Base-by-base conservation (phyloP, 2,888 invertebrate species). In the Drosophila ustulata region DNA sequence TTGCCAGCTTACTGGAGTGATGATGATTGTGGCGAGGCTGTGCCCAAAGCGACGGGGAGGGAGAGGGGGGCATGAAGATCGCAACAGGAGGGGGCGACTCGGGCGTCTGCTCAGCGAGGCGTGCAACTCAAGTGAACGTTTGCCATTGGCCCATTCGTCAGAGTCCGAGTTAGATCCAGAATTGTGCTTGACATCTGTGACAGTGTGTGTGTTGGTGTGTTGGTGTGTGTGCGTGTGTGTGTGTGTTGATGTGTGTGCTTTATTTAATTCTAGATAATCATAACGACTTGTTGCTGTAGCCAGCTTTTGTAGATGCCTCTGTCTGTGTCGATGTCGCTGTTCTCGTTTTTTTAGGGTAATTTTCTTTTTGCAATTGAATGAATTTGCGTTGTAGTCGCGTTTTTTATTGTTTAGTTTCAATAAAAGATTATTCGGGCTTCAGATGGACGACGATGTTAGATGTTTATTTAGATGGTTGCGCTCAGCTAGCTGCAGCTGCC, bases 321-420 rank as follows among this genome's bases (percentile, higher is more conserved):
- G 64, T 37, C 74, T 64, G 62, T 46, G 57, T 50, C 45, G 30
- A 39, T 13, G 43, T 25, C 34, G 47, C 41, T 55, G 32, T 32
- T 39, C 47, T 63, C 32, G 62, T 45, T 68, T 72, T 62, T 78
- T 76, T 83, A 79, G 77, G 82, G 86, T 84, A 82, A 90, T 84
- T 90, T 89, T 88, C 86, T 89, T 88, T 88, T 89, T 77, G 81
- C 84, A 87, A 89, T 89, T 87, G 89, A 89, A 90, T 90, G 89
- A 89, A 90, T 90, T 90, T 90, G 89, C 89, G 89, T 87, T 90
- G 82, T 78, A 80, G 77, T 71, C 68, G 80, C 65, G 45, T 18
- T 65, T 32, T 62, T 39, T 79, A 73, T 87, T 87, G 87, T 86
- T 82, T 52, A 53, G 80, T 74, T 79, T 81, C 72, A 75, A 85